phyloP scores from a whole-genome alignment of 2,888 invertebrate genomes.

The Harpalus rufipes region DNA sequence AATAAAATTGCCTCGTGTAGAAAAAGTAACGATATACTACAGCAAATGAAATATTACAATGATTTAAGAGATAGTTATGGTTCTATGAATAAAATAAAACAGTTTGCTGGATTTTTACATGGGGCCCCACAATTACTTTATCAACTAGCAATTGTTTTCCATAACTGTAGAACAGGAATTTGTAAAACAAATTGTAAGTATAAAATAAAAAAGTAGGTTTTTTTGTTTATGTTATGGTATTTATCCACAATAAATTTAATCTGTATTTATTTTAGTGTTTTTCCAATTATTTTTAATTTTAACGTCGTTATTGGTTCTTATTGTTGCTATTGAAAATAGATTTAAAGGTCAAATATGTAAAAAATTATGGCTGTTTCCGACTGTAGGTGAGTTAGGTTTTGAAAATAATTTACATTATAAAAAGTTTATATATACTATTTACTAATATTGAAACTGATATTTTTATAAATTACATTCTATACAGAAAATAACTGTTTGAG shows the following conservation, averaged over 20 bases:
- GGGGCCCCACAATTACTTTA: constrained; percentile 15
- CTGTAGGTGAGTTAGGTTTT: constrained; percentile 27
- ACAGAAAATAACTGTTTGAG: no score
- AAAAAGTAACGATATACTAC: constrained; percentile 3
- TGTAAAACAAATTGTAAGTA: constrained; percentile 22
- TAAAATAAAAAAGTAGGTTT: neutral
- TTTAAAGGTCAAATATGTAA: constrained; percentile 41
- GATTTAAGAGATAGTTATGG: constrained; percentile 6
- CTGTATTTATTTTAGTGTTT: constrained; percentile 16
- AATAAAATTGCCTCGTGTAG: neutral
- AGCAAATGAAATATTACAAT: constrained; percentile 14
- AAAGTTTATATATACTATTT: neutral
- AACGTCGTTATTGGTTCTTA: constrained; percentile 1
- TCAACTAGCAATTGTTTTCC: constrained; percentile 15
- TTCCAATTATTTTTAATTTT: constrained; percentile 32
- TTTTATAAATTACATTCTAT: no score
- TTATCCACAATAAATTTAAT: constrained; percentile 7
- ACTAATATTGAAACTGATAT: no score
- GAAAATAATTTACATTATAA: neutral
- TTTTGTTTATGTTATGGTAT: constrained; percentile 6
- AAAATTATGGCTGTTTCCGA: constrained; percentile 47
- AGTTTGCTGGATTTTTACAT: constrained; percentile 27
- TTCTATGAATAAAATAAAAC: constrained; percentile 14
- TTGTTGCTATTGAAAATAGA: constrained; percentile 39
- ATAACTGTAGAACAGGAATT: neutral